Conservation (phyloP, 2,888 invertebrate genomes). For the Auanema sp. region DNA sequence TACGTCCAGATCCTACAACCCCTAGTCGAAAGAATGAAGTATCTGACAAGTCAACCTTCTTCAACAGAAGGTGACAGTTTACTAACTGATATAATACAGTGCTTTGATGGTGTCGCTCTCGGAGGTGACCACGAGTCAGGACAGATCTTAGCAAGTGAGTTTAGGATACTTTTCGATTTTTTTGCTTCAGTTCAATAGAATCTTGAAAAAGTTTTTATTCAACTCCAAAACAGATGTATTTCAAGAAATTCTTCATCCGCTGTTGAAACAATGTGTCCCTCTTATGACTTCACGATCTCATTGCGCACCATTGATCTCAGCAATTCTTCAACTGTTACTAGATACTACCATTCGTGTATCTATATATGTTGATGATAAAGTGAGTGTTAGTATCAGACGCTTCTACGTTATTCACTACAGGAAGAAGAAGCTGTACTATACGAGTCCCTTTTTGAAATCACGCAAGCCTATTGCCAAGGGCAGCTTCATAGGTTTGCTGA, state of each 20-base stretch:
- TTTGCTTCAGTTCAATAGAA: not conserved
- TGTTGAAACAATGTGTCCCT: constrained; percentile 38
- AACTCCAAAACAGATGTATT: constrained; percentile 1
- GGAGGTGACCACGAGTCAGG: constrained; percentile 70
- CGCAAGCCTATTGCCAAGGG: constrained; percentile 34
- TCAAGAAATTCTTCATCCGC: constrained; percentile 48
- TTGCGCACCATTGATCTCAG: constrained; percentile 43
- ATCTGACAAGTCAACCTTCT: constrained; percentile 18
- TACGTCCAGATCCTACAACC: constrained; percentile 54
- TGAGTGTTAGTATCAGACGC: not conserved
- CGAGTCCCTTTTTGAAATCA: constrained; percentile 30
- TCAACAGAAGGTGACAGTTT: constrained; percentile 64
- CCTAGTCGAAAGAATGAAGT: constrained; percentile 33
- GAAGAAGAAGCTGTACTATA: constrained; percentile 34
- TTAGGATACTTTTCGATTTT: no score
- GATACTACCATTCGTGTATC: constrained; percentile 49
- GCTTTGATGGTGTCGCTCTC: constrained; percentile 72
- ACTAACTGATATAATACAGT: constrained; percentile 77
- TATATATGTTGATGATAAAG: constrained; percentile 44
- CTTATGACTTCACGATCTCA: constrained; percentile 39
- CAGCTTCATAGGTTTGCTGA: constrained; percentile 32
- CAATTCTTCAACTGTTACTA: constrained; percentile 47
- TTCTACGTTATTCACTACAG: constrained; percentile 10
- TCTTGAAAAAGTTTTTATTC: constrained; percentile 10
- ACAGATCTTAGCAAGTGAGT: constrained; percentile 69